Evolutionary conservation across 2,113 vertebrate species (phyloP).

Genomic region (Ivindomyrus marchei): DNA sequence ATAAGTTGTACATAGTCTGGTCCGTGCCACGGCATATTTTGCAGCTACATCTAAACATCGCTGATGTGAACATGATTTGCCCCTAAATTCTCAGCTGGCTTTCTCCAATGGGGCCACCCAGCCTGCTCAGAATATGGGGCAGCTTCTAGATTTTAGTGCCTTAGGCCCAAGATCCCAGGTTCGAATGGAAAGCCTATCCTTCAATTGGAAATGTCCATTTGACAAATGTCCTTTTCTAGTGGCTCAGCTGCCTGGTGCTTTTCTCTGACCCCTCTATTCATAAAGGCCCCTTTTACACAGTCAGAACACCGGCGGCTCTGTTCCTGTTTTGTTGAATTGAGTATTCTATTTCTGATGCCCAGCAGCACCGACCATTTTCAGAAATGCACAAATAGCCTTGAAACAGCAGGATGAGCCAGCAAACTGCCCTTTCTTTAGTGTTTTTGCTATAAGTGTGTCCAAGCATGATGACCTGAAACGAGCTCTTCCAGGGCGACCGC

Average conservation of each 20-base stretch:
- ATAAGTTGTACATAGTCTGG: background rate
- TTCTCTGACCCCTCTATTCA: background rate
- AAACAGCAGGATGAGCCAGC: background rate
- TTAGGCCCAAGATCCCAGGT: background rate
- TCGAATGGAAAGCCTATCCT: background rate
- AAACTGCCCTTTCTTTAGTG: background rate
- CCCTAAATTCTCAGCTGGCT: background rate
- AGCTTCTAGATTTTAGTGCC: background rate
- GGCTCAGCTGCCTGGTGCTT: background rate
- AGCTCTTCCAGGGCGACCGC: constrained; percentile 74
- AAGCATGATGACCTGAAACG: background rate
- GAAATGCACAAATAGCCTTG: background rate
- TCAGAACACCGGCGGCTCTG: background rate
- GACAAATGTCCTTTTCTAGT: background rate
- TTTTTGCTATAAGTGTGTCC: background rate
- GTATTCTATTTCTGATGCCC: background rate
- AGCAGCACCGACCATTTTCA: background rate
- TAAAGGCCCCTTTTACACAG: background rate
- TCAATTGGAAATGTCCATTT: background rate
- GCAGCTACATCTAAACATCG: background rate
- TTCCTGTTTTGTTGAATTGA: background rate
- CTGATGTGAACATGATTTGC: background rate
- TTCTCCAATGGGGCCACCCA: background rate
- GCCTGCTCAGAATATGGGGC: background rate
- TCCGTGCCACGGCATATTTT: background rate